phyloP scores from a whole-genome alignment of 2,888 invertebrate genomes.

The Yponomeuta malinellus region DNA sequence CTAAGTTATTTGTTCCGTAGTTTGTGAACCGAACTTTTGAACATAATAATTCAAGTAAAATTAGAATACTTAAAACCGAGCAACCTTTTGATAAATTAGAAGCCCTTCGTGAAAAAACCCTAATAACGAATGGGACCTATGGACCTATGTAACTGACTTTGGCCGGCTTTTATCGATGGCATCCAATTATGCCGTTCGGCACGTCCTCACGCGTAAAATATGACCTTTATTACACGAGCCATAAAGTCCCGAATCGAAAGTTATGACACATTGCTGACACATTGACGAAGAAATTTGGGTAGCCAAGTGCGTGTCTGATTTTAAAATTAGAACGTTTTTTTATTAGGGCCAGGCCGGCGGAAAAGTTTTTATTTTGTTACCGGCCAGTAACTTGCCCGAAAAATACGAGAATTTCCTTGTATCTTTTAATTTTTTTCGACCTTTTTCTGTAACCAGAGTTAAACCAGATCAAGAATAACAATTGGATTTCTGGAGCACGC shows the following conservation, averaged over 20 bases:
- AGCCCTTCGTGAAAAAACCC: conserved; percentile 32
- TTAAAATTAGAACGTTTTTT: not conserved
- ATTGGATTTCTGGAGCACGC: too few species aligned
- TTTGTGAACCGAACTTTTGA: too few species aligned
- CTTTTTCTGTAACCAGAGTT: not conserved
- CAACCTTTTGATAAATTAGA: conserved; percentile 8
- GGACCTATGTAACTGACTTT: conserved; percentile 20
- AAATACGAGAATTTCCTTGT: not conserved
- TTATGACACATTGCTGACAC: conserved; percentile 5
- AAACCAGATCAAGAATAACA: too few species aligned
- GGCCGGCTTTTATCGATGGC: conserved; percentile 35
- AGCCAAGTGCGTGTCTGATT: not conserved
- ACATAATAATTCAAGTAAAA: too few species aligned
- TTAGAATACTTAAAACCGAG: too few species aligned
- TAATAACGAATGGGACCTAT: conserved; percentile 33
- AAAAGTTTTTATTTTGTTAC: not conserved
- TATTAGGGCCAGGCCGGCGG: not conserved
- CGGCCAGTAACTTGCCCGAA: not conserved
- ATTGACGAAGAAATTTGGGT: not conserved
- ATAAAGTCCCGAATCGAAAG: conserved; percentile 34
- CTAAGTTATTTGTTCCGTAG: too few species aligned
- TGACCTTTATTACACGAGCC: conserved; percentile 22
- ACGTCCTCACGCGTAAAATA: conserved; percentile 31
- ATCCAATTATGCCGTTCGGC: conserved; percentile 41
- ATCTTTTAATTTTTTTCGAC: not conserved